Conservation (phyloP, 2,113 vertebrate species). For the Brachypodius melanocephalos region DNA sequence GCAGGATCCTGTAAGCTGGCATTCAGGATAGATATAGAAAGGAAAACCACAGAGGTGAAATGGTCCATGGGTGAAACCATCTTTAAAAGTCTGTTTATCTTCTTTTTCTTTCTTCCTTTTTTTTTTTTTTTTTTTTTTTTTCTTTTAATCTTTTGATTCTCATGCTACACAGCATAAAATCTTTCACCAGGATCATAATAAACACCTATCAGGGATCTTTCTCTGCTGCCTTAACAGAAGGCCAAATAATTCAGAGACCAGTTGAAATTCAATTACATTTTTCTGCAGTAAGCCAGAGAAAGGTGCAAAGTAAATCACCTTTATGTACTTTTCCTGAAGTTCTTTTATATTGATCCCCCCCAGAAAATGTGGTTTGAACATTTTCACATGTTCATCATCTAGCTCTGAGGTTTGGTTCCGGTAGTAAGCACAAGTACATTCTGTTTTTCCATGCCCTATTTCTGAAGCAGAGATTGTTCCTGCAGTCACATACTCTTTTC, state of each 20-base stretch:
- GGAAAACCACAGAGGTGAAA: neutral
- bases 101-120: neutral
- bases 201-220: constrained; percentile 4
- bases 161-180: neutral
- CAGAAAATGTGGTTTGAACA: neutral
- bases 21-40: neutral
- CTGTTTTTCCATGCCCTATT: neutral
- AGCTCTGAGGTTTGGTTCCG: neutral
- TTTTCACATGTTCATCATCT: neutral
- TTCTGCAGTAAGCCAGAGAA: constrained; percentile 37
- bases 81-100: neutral
- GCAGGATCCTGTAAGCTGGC: neutral
- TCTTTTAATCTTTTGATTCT: neutral
- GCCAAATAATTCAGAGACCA: constrained; percentile 32
- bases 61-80: neutral
- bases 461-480: neutral
- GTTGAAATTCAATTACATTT: constrained; percentile 43
- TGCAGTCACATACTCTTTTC: neutral
- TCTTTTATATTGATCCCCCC: neutral
- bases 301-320: constrained; percentile 39
- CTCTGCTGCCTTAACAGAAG: neutral
- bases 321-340: constrained; percentile 10
- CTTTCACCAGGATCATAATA: constrained; percentile 3
- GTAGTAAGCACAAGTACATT: neutral
- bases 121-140: neutral